Evolutionary conservation across 2,888 invertebrate genomes (phyloP).

Genomic region (Siphlonurus alternatus): DNA sequence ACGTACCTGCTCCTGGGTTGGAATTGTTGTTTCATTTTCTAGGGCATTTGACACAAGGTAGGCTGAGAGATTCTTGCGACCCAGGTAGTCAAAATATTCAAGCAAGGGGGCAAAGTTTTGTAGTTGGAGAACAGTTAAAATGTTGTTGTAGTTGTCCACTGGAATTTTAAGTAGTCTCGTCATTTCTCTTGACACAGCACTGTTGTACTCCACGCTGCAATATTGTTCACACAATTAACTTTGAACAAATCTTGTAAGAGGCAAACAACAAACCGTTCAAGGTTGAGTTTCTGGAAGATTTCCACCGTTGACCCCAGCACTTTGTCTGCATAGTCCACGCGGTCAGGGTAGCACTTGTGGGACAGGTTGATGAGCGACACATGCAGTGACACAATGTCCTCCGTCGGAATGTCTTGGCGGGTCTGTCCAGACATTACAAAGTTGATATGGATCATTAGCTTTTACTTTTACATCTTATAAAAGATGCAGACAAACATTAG

Average conservation of each 20-base stretch:
- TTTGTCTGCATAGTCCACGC: constrained; percentile 87
- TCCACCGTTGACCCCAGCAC: constrained; percentile 81
- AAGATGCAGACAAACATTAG: too few relatives aligned
- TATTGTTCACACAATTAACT: not conserved
- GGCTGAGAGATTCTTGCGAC: constrained; percentile 68
- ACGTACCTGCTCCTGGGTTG: constrained; percentile 71
- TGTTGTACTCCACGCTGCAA: constrained; percentile 53
- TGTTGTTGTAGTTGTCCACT: constrained; percentile 85
- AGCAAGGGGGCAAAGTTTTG: constrained; percentile 76
- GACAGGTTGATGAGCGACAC: constrained; percentile 88
- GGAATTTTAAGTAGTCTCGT: constrained; percentile 87
- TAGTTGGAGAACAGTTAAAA: constrained; percentile 70
- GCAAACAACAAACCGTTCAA: constrained; percentile 43
- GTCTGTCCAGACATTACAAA: too few relatives aligned
- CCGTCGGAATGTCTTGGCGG: constrained; percentile 84
- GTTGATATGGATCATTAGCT: too few relatives aligned
- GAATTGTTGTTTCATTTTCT: constrained; percentile 75
- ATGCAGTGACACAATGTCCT: constrained; percentile 91
- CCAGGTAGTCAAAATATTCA: constrained; percentile 73
- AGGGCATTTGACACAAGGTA: constrained; percentile 80
- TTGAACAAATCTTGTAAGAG: not conserved
- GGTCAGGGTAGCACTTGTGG: constrained; percentile 89
- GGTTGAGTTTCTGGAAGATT: constrained; percentile 75
- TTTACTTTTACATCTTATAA: too few relatives aligned
- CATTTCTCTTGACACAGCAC: constrained; percentile 80